Base-by-base conservation (phyloP, 1,140 invertebrate genomes). In the Temnothorax nylanderi region DNA sequence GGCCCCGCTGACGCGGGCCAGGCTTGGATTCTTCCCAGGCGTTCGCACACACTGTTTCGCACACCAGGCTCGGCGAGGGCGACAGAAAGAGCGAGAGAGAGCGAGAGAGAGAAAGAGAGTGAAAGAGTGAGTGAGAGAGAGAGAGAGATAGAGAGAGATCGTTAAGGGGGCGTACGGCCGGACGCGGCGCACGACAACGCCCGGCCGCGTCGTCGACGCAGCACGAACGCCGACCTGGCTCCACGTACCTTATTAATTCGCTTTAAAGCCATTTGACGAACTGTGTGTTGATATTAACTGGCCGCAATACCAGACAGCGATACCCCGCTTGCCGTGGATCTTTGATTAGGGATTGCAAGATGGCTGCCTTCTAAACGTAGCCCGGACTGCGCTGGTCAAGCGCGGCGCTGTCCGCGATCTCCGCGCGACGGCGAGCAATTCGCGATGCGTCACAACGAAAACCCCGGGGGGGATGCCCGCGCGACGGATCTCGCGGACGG, bases 171-270 rank as follows among this genome's bases (percentile, higher is more conserved):
- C 95, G 94, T 95, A 95, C 93, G 93, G 94, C 93, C 91, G 88
- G 41, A 89, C 91, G 86, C 88, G 72, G 88, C 58, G 78, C 74
- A 90, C 88, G 90, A 93, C 89, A 85, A 86, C 69, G 80, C 85
- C 76, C 62, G 77, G 64, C 58, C 47, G 32, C 34, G 69, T 44
- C 69, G 86, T 49, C 64, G 3, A 44, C 62, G 65, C 56, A 78
- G 58, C 81, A 80, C 74, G 69, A 87, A 85, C 86, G 26, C 87
- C 86, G 82, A 84, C 69, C 67, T 86, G 77, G 89, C 89, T 94
- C 92, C 94, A 97, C 97, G 95, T 97, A 98, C 98, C 98, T 98
- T 98, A 97, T 98, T 98, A 97, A 98, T 98, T 97, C 98, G 97
- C 97, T 98, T 98, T 97, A 98, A 97, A 96, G 98, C 98, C 98